A percentile compares a stretch with the other conserved stretches of the same genome.
phyloP scores from a whole-genome alignment of 2,797 vertebrate genomes.

The Micropoecilia bifurca region DNA sequence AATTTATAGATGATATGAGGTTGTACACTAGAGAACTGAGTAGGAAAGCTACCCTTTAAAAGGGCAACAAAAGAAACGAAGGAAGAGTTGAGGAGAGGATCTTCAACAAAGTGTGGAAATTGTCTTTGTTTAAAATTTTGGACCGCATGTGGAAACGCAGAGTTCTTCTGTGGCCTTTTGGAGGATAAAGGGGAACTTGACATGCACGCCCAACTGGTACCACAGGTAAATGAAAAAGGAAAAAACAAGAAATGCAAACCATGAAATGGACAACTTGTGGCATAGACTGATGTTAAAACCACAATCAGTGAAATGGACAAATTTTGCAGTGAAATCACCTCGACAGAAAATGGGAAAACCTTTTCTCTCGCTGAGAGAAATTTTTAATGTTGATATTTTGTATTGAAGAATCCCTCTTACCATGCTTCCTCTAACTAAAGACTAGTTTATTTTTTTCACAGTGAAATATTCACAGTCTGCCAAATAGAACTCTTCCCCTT shows the following conservation, averaged over 20 bases:
- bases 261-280: conserved; percentile 72
- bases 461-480: conserved; percentile 75
- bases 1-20: conserved; percentile 80
- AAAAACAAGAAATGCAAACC: conserved; percentile 36
- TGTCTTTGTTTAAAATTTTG: conserved; percentile 48
- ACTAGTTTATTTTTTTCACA: conserved; percentile 50
- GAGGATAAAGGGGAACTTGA: conserved; percentile 40
- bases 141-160: conserved; percentile 61
- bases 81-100: conserved; percentile 37
- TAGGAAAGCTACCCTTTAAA: conserved; percentile 86
- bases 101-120: conserved; percentile 51
- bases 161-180: conserved; percentile 49
- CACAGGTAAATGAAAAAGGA: conserved; percentile 45
- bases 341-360: conserved; percentile 37
- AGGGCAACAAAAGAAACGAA: conserved; percentile 72
- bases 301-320: conserved; percentile 51
- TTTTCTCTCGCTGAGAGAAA: conserved; percentile 59
- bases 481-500: conserved; percentile 76
- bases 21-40: conserved; percentile 77
- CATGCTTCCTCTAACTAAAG: conserved; percentile 73
- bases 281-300: conserved; percentile 66
- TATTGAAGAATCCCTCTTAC: conserved; percentile 76
- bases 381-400: conserved; percentile 81
- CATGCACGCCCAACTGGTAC: conserved; percentile 49
- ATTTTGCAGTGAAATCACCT: conserved; percentile 55